Percentiles rank a stretch among this genome's conserved stretches.
phyloP scores from a whole-genome alignment of 2,888 invertebrate genomes.

The Oasisia sp. region DNA sequence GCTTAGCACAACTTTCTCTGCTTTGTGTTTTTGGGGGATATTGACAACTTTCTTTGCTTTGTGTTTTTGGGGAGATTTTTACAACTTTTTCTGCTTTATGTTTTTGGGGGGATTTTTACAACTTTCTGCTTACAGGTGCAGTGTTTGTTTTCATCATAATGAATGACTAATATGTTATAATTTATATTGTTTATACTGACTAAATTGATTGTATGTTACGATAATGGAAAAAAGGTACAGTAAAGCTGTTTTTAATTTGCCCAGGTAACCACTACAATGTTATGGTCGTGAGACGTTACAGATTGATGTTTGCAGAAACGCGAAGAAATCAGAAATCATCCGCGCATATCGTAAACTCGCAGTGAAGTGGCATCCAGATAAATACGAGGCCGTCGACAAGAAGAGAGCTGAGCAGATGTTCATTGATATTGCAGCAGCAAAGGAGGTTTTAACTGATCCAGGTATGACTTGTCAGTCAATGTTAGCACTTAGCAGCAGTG shows the following conservation, averaged over 20 bases:
- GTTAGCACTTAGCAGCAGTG: background rate
- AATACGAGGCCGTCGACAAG: constrained; percentile 83
- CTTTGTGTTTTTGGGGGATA: too few relatives aligned
- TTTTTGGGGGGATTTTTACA: background rate
- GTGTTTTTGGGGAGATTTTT: too few relatives aligned
- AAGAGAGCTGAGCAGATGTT: constrained; percentile 96
- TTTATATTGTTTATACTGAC: too few relatives aligned
- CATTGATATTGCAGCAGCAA: constrained; percentile 98
- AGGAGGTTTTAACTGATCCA: constrained; percentile 85
- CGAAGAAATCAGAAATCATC: constrained; percentile 89
- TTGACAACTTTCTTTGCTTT: background rate
- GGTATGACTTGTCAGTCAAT: constrained; percentile 65
- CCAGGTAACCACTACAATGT: background rate
- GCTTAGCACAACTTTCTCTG: background rate
- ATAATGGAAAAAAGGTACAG: too few relatives aligned
- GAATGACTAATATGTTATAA: too few relatives aligned
- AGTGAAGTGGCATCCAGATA: constrained; percentile 99
- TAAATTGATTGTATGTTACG: too few relatives aligned
- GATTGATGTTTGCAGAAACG: constrained; percentile 69
- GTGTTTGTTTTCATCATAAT: too few relatives aligned
- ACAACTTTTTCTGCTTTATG: too few relatives aligned
- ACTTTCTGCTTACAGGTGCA: background rate
- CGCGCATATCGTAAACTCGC: constrained; percentile 96
- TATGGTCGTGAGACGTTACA: too few relatives aligned
- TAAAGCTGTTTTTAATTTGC: background rate